A percentile compares a stretch with the other conserved stretches of the same genome.
Conservation (phyloP, 2,113 vertebrate species). For the Otocyon megalotis region DNA sequence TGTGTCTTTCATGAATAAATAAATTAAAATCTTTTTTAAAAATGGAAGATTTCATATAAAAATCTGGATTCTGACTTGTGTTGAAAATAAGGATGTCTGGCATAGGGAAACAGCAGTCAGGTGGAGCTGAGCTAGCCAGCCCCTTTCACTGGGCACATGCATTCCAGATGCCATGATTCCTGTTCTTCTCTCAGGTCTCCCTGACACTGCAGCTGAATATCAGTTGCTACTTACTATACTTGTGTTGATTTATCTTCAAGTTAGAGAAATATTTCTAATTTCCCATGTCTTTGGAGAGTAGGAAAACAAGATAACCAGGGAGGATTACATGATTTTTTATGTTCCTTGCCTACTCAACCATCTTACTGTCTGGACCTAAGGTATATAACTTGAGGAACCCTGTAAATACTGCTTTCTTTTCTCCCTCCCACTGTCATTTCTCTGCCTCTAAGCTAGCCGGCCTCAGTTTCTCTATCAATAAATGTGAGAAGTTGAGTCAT, state of each 20-base stretch:
- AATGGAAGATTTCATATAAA: not conserved
- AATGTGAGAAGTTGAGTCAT: not conserved
- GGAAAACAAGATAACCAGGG: not conserved
- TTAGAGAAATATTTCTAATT: constrained; percentile 7
- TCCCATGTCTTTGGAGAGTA: not conserved
- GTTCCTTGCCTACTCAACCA: not conserved
- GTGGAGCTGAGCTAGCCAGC: not conserved
- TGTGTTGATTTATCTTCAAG: not conserved
- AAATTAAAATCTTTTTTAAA: not conserved
- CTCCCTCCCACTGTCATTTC: not conserved
- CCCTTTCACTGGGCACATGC: not conserved
- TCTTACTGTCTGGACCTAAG: not conserved
- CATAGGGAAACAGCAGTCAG: not conserved
- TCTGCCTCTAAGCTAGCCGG: not conserved
- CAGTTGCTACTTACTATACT: not conserved
- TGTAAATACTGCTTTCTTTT: not conserved
- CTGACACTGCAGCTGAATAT: not conserved
- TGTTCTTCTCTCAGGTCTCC: not conserved
- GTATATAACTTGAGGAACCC: not conserved
- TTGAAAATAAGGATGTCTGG: not conserved
- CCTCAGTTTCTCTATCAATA: not conserved
- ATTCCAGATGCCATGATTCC: not conserved
- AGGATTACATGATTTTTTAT: not conserved
- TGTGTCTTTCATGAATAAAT: too few relatives aligned
- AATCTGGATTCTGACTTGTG: constrained; percentile 15